Base-by-base conservation (phyloP, 1,140 invertebrate genomes). In the Telenomus remus region DNA sequence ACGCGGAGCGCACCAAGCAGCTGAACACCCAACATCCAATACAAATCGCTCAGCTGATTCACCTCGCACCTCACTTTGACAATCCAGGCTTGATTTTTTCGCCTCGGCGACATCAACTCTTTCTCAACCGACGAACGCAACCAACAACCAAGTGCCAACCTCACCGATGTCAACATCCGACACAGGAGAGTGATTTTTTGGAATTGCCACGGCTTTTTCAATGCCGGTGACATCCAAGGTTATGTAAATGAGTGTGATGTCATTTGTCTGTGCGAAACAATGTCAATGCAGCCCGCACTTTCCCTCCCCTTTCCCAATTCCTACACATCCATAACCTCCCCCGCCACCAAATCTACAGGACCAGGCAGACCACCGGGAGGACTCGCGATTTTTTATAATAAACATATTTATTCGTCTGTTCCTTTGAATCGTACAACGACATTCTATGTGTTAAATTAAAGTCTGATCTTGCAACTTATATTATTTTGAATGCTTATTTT, bases 191-290 rank as follows among this genome's bases (percentile, higher is more conserved):
- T 42, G 11, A 46, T 57, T 4, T 19, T 57, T 11, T 57, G 55
- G 55, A 57, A 57, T 13, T 57, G 55, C 13, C 55, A 57, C 15
- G 55, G 55, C 27, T 35, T 46, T 34, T 47, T n/a, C 9, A 47
- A 47, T 15, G 12, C 10, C 5, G 12, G 0, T 7, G 44, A 47
- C 13, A 33, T 46, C 1, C 3, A 27, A 3, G 12, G 34, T n/a
- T 9, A 13, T 4, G 6, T 57, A 5, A 0, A 7, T 0, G 33
- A 47, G 1, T 6, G 47, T 16, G 55, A 57, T n/a, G 1, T 57
- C 3, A 14, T 57, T 0, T 57, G 55, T 47, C 4, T 57, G 12
- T 9, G 10, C 10, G 55, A 57, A 33, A 57, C 55, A 7, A 13
- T 11, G 50, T 54, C 50, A 16, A 42, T 35, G 14, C 11, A 42